A percentile compares a stretch with the other conserved stretches of the same genome.
Conservation (phyloP, 1,140 invertebrate species). For the Eumaeus atala region DNA sequence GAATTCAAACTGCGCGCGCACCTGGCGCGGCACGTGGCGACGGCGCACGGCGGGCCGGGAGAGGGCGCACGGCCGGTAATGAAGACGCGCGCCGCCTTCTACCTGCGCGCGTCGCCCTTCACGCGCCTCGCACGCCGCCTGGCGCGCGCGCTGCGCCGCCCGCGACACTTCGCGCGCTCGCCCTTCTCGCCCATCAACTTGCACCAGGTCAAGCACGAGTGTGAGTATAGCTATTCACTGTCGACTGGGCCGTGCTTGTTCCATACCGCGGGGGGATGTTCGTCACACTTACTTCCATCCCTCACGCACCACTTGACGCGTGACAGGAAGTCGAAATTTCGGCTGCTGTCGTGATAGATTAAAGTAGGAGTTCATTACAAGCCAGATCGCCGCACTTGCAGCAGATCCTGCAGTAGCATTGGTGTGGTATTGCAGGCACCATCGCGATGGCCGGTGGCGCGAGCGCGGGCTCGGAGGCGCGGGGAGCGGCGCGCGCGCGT, state of each 20-base stretch:
- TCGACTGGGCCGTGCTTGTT: too few relatives aligned
- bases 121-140: constrained; percentile 90
- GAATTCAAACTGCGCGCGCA: constrained; percentile 96
- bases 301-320: too few relatives aligned
- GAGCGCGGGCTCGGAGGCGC: constrained; percentile 72
- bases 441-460: constrained; percentile 75
- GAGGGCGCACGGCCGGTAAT: constrained; percentile 90
- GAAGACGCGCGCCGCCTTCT: constrained; percentile 97
- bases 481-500: constrained; percentile 67
- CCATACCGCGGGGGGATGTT: too few relatives aligned
- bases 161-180: constrained; percentile 89
- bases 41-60: constrained; percentile 88
- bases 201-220: constrained; percentile 88
- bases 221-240: constrained; percentile 77
- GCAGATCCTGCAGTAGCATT: too few relatives aligned
- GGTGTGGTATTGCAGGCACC: constrained; percentile 74
- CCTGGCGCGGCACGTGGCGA: constrained; percentile 92
- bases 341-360: too few relatives aligned
- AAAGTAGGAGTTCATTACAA: too few relatives aligned
- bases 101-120: constrained; percentile 90
- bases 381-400: too few relatives aligned
- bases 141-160: constrained; percentile 87
- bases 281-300: too few relatives aligned
- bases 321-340: too few relatives aligned
- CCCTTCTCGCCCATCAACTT: constrained; percentile 92